Percentiles rank a stretch among this genome's conserved stretches.
Conservation (phyloP, 2,888 invertebrate genomes). For the Caenorhabditis becei region DNA sequence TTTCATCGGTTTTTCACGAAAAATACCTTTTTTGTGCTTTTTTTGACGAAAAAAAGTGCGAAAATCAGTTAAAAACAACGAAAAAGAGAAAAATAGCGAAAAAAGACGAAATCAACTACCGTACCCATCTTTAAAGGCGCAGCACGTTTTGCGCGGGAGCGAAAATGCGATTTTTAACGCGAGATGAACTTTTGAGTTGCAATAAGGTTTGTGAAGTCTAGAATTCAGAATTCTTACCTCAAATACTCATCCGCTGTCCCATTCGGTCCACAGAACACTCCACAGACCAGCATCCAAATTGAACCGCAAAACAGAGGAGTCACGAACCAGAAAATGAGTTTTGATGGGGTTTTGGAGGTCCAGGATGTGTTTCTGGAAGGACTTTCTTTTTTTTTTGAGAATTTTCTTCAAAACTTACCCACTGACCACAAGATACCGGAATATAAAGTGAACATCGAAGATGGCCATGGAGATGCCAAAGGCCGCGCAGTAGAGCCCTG, state of each 20-base stretch:
- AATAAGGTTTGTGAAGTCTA: too few relatives aligned
- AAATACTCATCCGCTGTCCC: neutral
- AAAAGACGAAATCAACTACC: too few relatives aligned
- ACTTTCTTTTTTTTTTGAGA: too few relatives aligned
- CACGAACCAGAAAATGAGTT: neutral
- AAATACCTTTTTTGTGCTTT: too few relatives aligned
- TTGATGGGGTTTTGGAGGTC: neutral
- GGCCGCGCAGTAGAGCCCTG: conserved; percentile 12
- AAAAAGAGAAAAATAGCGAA: too few relatives aligned
- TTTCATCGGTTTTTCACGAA: too few relatives aligned
- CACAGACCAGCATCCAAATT: neutral
- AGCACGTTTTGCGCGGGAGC: too few relatives aligned
- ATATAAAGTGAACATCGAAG: conserved; percentile 22
- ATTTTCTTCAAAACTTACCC: neutral
- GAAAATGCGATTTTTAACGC: too few relatives aligned
- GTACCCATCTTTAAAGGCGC: too few relatives aligned
- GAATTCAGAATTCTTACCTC: neutral
- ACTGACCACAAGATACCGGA: conserved; percentile 17
- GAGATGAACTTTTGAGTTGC: too few relatives aligned
- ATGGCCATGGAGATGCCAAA: conserved; percentile 17
- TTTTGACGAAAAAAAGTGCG: too few relatives aligned
- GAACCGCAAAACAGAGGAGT: neutral
- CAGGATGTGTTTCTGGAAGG: neutral
- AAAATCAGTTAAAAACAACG: too few relatives aligned
- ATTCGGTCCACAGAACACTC: neutral